Base-by-base conservation (phyloP, 1,140 invertebrate species). In the Drosophila navojoa region DNA sequence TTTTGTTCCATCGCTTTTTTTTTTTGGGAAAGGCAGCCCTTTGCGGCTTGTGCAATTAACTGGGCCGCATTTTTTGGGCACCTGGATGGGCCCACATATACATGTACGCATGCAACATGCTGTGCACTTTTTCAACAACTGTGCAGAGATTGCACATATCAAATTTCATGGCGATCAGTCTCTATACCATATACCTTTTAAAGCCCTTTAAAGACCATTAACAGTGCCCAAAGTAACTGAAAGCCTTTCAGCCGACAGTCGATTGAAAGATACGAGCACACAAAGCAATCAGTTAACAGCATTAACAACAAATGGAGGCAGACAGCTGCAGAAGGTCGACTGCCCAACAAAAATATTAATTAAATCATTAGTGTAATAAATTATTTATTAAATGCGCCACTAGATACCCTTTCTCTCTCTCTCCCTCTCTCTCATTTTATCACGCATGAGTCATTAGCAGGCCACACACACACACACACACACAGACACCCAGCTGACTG, bases 281-380 rank as follows among this genome's bases (percentile, higher is more conserved):
- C 42, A 29, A 47, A 79, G 62, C 62, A 63, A 75, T 69, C 60
- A 61, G 73, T 76, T 68, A 82, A 78, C 62, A 82, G 63, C 61
- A 77, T 82, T 59, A 81, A 77, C 55, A 59, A 71, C 45, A 74
- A 22, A 22, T 60, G 57, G 13, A 38, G 52, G 50, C 58, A 68
- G 53, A 27, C 63, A 60, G 60, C 58, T 50, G 57, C 42, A 50
- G 72, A 79, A 79, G 77, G 77, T 77, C 82, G 55, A 29, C 13
- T 27, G 60, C 45, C 32, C 62, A 42, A 76, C 79, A 42, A 76
- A 82, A 70, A 82, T 82, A 86, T 87, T 87, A 86, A 89, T 86
- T 87, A 87, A 87, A 87, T 71, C 76, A 82, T 86, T 77, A 79
- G 67, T 49, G 64, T 81, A 77, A 86, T 86, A 89, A 87, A 86